Conservation (phyloP, 2,113 vertebrate species). For the Chamaea fasciata region DNA sequence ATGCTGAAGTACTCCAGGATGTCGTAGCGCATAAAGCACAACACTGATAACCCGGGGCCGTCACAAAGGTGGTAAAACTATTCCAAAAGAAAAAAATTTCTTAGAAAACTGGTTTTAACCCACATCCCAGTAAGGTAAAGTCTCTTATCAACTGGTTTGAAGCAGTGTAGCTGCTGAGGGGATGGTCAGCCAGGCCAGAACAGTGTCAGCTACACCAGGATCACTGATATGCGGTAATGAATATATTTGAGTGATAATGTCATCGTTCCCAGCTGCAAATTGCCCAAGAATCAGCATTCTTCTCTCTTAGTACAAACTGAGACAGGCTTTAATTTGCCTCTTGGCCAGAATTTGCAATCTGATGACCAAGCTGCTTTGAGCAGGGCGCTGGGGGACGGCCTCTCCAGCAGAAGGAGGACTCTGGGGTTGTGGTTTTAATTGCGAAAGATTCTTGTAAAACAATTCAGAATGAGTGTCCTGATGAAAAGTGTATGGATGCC, state of each 20-base stretch:
- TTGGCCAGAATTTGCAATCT: not conserved
- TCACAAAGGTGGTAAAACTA: slow-evolving; percentile 82
- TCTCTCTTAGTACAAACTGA: not conserved
- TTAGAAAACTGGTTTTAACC: not conserved
- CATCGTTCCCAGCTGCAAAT: not conserved
- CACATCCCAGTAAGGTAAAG: not conserved
- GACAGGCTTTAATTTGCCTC: not conserved
- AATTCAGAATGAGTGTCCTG: not conserved
- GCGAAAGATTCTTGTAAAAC: slow-evolving; percentile 44
- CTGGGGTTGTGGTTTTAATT: not conserved
- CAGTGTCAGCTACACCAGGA: not conserved
- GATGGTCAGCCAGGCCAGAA: not conserved
- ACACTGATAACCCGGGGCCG: slow-evolving; percentile 82
- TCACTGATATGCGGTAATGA: not conserved
- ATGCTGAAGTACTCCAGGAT: slow-evolving; percentile 93
- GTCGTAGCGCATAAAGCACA: slow-evolving; percentile 92
- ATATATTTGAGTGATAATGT: not conserved
- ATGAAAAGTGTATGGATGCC: not conserved
- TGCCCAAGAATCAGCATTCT: not conserved
- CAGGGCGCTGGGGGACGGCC: not conserved
- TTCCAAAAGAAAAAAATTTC: not conserved
- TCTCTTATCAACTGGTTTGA: not conserved
- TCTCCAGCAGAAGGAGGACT: not conserved
- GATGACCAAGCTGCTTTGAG: not conserved
- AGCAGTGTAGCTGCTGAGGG: not conserved